phyloP scores from a whole-genome alignment of 2,113 vertebrate genomes.

The Hiodon tergisus region DNA sequence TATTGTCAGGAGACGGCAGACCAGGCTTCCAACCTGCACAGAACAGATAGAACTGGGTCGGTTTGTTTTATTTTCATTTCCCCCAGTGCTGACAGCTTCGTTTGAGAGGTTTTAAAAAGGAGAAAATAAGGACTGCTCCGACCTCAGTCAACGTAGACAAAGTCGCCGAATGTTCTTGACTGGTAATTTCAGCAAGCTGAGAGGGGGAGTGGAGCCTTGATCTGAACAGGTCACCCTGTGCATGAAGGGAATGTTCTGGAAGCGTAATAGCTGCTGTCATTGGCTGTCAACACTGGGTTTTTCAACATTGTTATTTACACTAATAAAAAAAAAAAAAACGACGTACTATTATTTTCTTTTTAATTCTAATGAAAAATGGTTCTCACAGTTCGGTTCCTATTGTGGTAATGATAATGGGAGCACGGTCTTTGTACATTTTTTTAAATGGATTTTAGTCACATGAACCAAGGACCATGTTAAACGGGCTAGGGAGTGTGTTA shows the following conservation, averaged over 20 bases:
- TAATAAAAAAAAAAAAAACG: too few species aligned
- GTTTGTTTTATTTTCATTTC: conserved; percentile 10
- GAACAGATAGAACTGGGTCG: conserved; percentile 51
- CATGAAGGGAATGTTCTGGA: neutral
- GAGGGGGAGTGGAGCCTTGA: conserved; percentile 20
- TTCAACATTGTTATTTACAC: too few species aligned
- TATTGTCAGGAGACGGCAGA: conserved; percentile 25
- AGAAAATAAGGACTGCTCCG: conserved; percentile 19
- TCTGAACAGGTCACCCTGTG: conserved; percentile 9
- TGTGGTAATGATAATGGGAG: neutral
- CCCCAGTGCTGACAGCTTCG: conserved; percentile 27
- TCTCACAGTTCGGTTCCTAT: neutral
- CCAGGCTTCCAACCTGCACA: conserved; percentile 32
- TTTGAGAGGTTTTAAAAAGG: conserved; percentile 25
- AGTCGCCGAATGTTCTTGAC: conserved; percentile 8
- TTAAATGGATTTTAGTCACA: conserved; percentile 1
- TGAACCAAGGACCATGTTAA: conserved; percentile 8
- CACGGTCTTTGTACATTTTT: neutral
- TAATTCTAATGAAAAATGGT: neutral
- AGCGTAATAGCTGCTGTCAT: neutral
- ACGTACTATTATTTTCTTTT: too few species aligned
- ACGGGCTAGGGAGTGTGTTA: neutral
- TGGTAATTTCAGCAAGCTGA: conserved; percentile 29
- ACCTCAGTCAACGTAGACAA: conserved; percentile 24
- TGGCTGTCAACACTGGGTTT: too few species aligned